phyloP scores from a whole-genome alignment of 2,888 invertebrate species.

The Sinelater perroti region DNA sequence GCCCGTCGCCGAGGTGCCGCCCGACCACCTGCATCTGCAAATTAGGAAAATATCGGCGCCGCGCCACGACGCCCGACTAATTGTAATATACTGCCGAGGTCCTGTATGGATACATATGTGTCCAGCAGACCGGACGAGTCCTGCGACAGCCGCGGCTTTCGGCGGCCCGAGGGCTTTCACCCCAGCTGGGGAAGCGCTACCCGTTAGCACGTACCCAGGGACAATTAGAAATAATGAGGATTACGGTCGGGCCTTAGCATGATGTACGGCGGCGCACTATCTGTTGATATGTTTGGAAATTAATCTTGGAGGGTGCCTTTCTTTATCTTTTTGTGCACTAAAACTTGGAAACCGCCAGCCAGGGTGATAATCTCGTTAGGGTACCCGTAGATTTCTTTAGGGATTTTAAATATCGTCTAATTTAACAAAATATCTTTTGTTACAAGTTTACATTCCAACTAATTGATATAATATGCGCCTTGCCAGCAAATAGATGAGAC shows the following conservation, averaged over 20 bases:
- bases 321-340: too few species aligned
- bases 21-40: slow-evolving; percentile 11
- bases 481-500: too few species aligned
- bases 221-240: slow-evolving; percentile 61
- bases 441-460: too few species aligned
- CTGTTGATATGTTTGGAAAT: slow-evolving; percentile 45
- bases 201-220: slow-evolving; percentile 56
- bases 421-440: too few species aligned
- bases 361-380: too few species aligned
- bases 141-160: slow-evolving; percentile 21
- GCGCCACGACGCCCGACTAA: slow-evolving; percentile 48
- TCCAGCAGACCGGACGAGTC: slow-evolving; percentile 47
- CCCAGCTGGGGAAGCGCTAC: slow-evolving; percentile 45
- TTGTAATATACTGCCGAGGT: slow-evolving; percentile 59
- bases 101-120: slow-evolving; percentile 58
- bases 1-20: slow-evolving; percentile 15
- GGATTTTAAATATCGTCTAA: too few species aligned
- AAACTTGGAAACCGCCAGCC: too few species aligned
- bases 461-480: too few species aligned
- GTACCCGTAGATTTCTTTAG: too few species aligned
- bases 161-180: slow-evolving; percentile 11
- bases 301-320: too few species aligned
- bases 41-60: slow-evolving; percentile 34
- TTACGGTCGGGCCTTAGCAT: slow-evolving; percentile 55
- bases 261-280: slow-evolving; percentile 50